Evolutionary conservation across 1,140 invertebrate genomes (phyloP).

Genomic region (Brachystomella parvula): DNA sequence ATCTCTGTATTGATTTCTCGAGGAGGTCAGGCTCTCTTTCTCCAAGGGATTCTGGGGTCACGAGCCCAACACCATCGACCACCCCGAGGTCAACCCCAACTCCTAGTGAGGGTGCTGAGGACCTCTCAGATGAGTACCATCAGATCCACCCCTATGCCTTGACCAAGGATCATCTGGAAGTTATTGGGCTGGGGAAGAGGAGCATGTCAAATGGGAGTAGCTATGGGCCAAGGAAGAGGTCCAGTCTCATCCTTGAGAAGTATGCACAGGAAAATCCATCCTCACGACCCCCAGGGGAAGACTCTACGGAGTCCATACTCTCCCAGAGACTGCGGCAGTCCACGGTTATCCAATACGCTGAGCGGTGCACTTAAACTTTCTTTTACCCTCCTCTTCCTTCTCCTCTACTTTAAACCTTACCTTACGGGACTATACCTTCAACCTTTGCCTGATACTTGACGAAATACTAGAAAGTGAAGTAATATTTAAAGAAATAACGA

Average conservation of each 20-base stretch:
- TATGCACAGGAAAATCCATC: slow-evolving; percentile 36
- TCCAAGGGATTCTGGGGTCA: slow-evolving; percentile 18
- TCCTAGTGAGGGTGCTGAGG: slow-evolving; percentile 31
- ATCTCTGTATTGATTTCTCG: slow-evolving; percentile 33
- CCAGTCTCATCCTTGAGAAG: slow-evolving; percentile 38
- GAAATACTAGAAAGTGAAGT: not conserved
- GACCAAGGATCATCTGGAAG: not conserved
- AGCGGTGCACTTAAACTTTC: slow-evolving; percentile 34
- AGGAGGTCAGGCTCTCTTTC: slow-evolving; percentile 17
- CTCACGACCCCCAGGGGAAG: slow-evolving; percentile 10
- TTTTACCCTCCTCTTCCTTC: not conserved
- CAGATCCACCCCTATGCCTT: not conserved
- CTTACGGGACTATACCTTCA: too few relatives aligned
- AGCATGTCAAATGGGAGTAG: not conserved
- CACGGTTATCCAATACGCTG: slow-evolving; percentile 38
- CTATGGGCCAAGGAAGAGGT: slow-evolving; percentile 35
- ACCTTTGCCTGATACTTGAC: not conserved
- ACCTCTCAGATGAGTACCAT: slow-evolving; percentile 32
- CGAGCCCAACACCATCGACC: slow-evolving; percentile 25
- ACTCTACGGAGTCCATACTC: slow-evolving; percentile 38
- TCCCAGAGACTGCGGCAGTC: slow-evolving; percentile 37
- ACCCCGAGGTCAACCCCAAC: slow-evolving; percentile 24
- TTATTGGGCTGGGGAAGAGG: not conserved
- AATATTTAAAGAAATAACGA: not conserved
- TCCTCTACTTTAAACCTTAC: too few relatives aligned